Percentiles rank a stretch among this genome's conserved stretches.
These are phyloP conservation scores for Drosophila merina DNA, from an alignment of 2,888 invertebrate species.

Conservation along the genomic window DNA sequence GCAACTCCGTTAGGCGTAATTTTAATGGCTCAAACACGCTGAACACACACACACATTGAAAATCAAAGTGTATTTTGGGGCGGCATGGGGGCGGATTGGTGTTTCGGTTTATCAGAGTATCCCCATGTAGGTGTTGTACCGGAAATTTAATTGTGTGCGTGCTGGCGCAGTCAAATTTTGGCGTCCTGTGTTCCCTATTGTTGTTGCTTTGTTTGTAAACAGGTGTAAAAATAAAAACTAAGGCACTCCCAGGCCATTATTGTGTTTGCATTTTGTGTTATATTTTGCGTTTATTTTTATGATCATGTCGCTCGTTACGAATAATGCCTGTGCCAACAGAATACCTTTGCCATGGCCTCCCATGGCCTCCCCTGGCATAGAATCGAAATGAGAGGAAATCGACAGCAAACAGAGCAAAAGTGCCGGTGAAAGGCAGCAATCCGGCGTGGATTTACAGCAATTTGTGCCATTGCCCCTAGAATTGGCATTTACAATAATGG, in stretches of 20 bases:
- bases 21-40: slow-evolving; percentile 76
- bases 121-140: slow-evolving; percentile 65
- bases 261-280: slow-evolving; percentile 71
- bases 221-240: slow-evolving; percentile 78
- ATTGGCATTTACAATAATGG: slow-evolving; percentile 63
- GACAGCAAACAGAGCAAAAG: slow-evolving; percentile 28
- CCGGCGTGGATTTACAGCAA: slow-evolving; percentile 69
- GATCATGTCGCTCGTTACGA: slow-evolving; percentile 78
- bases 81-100: slow-evolving; percentile 3
- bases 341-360: slow-evolving; percentile 10
- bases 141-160: slow-evolving; percentile 79
- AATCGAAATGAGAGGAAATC: slow-evolving; percentile 18
- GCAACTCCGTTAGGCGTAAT: slow-evolving; percentile 70
- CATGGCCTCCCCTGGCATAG: not conserved
- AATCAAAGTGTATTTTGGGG: slow-evolving; percentile 62
- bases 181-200: slow-evolving; percentile 19
- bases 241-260: slow-evolving; percentile 64
- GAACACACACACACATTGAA: slow-evolving; percentile 36
- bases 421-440: slow-evolving; percentile 29
- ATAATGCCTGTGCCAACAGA: slow-evolving; percentile 67
- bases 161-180: slow-evolving; percentile 69
- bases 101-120: slow-evolving; percentile 31
- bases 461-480: slow-evolving; percentile 61
- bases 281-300: slow-evolving; percentile 78
- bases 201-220: slow-evolving; percentile 63